Percentiles rank a stretch among this genome's conserved stretches.
These are phyloP conservation scores for Alloscopus bannaensis DNA, from an alignment of 2,888 invertebrate genomes.

Conservation along the genomic window DNA sequence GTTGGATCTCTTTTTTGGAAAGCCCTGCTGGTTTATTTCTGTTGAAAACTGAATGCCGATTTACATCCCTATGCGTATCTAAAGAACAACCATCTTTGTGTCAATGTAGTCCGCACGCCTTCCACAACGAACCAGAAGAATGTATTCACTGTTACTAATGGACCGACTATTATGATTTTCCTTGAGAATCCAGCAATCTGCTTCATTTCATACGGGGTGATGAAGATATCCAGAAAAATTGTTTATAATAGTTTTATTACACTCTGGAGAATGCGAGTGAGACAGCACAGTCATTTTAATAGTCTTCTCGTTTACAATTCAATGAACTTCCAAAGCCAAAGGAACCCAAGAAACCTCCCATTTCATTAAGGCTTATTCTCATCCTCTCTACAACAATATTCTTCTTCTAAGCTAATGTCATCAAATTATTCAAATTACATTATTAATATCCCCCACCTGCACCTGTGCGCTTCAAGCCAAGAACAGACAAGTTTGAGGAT, in stretches of 20 bases:
- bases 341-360: not conserved
- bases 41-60: constrained; percentile 4
- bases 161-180: not conserved
- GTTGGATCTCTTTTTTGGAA: constrained; percentile 10
- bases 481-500: too few relatives aligned
- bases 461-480: too few relatives aligned
- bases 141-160: too few relatives aligned
- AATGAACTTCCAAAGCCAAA: not conserved
- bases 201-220: constrained; percentile 19
- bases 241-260: not conserved
- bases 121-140: too few relatives aligned
- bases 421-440: too few relatives aligned
- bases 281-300: not conserved
- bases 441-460: too few relatives aligned
- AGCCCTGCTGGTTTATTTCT: constrained; percentile 20
- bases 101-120: not conserved
- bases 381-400: not conserved
- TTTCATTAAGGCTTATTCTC: not conserved
- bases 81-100: not conserved
- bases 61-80: not conserved
- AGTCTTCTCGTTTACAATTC: not conserved
- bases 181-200: constrained; percentile 32
- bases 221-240: constrained; percentile 12
- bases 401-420: too few relatives aligned
- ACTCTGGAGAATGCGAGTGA: not conserved